Evolutionary conservation across 2,888 invertebrate species (phyloP).

Genomic region (Julus scandinavius): DNA sequence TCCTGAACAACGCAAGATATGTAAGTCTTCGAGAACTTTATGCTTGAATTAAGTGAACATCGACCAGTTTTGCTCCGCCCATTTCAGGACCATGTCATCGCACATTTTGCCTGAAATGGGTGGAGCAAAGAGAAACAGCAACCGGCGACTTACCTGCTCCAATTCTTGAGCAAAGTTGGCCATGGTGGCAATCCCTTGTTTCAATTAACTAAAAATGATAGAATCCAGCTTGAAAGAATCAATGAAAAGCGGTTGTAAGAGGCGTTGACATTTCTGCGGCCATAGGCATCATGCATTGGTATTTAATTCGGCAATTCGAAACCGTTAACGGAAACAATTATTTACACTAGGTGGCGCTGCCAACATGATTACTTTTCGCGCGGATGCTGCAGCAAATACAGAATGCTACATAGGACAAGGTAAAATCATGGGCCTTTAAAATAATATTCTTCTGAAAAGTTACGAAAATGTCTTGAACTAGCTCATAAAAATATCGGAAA

Average conservation of each 20-base stretch:
- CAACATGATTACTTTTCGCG: background rate
- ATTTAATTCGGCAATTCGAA: background rate
- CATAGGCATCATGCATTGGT: background rate
- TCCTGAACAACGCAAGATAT: slow-evolving; percentile 72
- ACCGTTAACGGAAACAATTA: background rate
- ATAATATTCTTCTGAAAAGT: no score
- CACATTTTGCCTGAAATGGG: no score
- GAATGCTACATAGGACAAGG: no score
- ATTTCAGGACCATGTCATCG: no score
- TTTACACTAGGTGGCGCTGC: background rate
- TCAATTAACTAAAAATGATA: background rate
- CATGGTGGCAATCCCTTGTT: background rate
- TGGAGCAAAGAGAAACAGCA: background rate
- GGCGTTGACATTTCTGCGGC: background rate
- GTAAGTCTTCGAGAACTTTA: background rate
- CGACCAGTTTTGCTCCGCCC: background rate
- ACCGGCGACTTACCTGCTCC: slow-evolving; percentile 41
- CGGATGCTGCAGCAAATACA: no score
- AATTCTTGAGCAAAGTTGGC: slow-evolving; percentile 51
- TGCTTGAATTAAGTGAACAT: background rate
- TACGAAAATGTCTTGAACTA: no score
- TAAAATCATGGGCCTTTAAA: no score
- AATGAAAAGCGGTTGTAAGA: background rate
- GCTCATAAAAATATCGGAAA: no score
- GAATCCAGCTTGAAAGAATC: background rate